phyloP scores from a whole-genome alignment of 2,888 invertebrate genomes.

The Taphrorychus bicolor region DNA sequence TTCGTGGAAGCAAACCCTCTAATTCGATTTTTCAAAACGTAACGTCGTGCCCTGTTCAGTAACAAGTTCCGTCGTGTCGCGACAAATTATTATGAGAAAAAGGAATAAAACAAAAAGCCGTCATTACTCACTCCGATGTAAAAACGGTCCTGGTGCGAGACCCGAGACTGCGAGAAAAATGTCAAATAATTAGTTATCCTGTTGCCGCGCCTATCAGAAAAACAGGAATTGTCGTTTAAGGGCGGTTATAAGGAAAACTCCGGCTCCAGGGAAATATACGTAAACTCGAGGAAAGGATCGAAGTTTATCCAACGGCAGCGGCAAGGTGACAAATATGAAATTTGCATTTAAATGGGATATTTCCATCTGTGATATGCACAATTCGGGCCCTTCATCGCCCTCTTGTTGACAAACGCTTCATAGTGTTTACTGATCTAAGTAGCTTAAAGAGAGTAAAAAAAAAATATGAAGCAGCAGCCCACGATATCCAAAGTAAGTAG shows the following conservation, averaged over 20 bases:
- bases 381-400: slow-evolving; percentile 48
- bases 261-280: slow-evolving; percentile 54
- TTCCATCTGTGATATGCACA: slow-evolving; percentile 67
- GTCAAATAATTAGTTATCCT: slow-evolving; percentile 55
- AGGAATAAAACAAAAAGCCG: slow-evolving; percentile 44
- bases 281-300: slow-evolving; percentile 58
- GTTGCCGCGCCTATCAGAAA: slow-evolving; percentile 42
- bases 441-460: slow-evolving; percentile 15
- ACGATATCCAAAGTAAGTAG: slow-evolving; percentile 7
- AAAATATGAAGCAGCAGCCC: background rate
- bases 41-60: slow-evolving; percentile 25
- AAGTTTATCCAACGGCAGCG: slow-evolving; percentile 56
- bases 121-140: slow-evolving; percentile 47
- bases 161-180: slow-evolving; percentile 53
- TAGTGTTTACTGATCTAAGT: slow-evolving; percentile 54
- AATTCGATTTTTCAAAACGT: slow-evolving; percentile 17
- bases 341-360: slow-evolving; percentile 74
- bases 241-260: slow-evolving; percentile 38
- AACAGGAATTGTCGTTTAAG: slow-evolving; percentile 49
- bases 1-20: too few relatives aligned
- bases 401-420: slow-evolving; percentile 55
- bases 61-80: slow-evolving; percentile 32
- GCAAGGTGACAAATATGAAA: slow-evolving; percentile 69
- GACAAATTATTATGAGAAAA: slow-evolving; percentile 38
- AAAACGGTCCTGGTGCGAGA: slow-evolving; percentile 46